Base-by-base conservation (phyloP, 2,797 vertebrate genomes). In the Arnoldichthys spilopterus region DNA sequence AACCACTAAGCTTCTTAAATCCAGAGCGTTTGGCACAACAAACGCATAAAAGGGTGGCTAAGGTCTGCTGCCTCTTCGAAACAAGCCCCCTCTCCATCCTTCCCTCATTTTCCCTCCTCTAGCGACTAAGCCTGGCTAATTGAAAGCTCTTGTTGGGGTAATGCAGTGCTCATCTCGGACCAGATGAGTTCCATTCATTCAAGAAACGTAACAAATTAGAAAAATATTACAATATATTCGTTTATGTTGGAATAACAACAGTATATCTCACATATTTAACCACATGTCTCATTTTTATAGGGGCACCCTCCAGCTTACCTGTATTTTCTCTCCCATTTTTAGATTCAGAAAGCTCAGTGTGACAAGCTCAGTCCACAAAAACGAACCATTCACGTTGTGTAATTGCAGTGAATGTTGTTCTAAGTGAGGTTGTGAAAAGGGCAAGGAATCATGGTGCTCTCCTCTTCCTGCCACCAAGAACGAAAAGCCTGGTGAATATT, bases 1-100 rank as follows among this genome's bases (percentile, higher is more conserved):
- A 78, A 45, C 56, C 62, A 61, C 74, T 85, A 74, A 86, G 77
- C 82, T 72, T 18, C 49, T 72, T 66, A 82, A 79, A 40, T 61
- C 56, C 72, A 34, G 74, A 85, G 76, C 26, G 58, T 71, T 76
- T 61, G 72, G 66, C 82, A 76, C 30, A 80, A 85, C 76, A 71
- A 76, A 79, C 81, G 66, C 37, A 84, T 56, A 64, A 81, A 77
- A 79, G 73, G 62, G 16, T n/a, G 12, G 37, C 73, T 68, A 32
- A 76, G 78, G 74, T 80, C 62, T 43, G 56, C 28, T 61, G 71
- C 66, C 62, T 72, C 54, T 64, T 54, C 53, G 22, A 43, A 58
- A 63, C 8, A 72, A 20, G 51, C 15, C 22, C 9, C 0, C 37
- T 30, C 45, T 72, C 6, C 37, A n/a, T 12, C 0, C 0, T 22